Conservation (phyloP, 92 coral and sea anemone species). For the Zoanthus sociatus region DNA sequence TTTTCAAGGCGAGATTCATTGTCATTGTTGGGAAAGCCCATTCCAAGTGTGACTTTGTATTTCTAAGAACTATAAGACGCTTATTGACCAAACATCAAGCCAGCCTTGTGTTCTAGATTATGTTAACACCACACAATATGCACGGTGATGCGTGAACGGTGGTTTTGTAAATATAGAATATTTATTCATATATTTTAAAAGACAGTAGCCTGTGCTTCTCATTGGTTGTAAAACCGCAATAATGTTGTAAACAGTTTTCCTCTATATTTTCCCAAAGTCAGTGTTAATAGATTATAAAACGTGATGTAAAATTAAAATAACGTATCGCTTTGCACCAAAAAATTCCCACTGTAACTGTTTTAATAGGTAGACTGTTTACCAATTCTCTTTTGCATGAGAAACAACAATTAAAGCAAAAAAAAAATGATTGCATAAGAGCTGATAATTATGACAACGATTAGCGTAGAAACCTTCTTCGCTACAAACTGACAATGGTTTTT, state of each 20-base stretch:
- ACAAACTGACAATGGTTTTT: too few species aligned
- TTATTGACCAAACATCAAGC: neutral
- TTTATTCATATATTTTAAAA: neutral
- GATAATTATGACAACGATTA: too few species aligned
- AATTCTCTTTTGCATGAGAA: too few species aligned
- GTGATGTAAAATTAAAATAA: neutral
- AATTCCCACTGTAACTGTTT: too few species aligned
- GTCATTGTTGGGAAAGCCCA: neutral
- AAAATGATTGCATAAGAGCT: too few species aligned
- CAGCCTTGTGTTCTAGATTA: neutral
- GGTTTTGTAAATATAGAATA: neutral
- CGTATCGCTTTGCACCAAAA: too few species aligned
- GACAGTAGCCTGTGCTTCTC: slow-evolving; percentile 5
- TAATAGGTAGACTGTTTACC: too few species aligned
- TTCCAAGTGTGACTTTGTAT: neutral
- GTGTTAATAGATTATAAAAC: neutral
- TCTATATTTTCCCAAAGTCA: neutral
- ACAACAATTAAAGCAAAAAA: too few species aligned
- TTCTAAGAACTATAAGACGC: neutral
- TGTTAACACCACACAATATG: neutral
- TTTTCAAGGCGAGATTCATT: neutral
- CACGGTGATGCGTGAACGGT: neutral
- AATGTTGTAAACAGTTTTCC: neutral
- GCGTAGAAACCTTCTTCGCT: too few species aligned
- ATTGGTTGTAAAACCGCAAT: neutral